These are phyloP conservation scores for Abrostola tripartita DNA, from an alignment of 2,888 invertebrate genomes.

Conservation along the genomic window DNA sequence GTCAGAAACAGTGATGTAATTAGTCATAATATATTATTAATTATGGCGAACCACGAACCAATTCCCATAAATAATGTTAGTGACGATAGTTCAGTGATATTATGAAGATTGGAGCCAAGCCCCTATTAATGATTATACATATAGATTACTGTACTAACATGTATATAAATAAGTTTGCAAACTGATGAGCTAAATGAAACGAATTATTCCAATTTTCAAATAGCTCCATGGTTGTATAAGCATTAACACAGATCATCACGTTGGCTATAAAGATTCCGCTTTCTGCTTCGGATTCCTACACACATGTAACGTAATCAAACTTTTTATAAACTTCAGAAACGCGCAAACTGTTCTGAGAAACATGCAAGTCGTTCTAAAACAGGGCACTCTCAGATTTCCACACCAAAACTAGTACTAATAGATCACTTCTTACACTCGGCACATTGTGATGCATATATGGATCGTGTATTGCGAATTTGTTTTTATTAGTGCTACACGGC, in stretches of 20 bases:
- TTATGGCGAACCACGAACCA: slow-evolving; percentile 34
- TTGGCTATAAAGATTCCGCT: slow-evolving; percentile 43
- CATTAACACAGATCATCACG: slow-evolving; percentile 40
- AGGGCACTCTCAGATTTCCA: slow-evolving; percentile 56
- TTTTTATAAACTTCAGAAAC: slow-evolving; percentile 52
- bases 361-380: slow-evolving; percentile 48
- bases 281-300: slow-evolving; percentile 48
- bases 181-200: slow-evolving; percentile 17
- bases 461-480: slow-evolving; percentile 47
- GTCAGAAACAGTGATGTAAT: slow-evolving; percentile 48
- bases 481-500: slow-evolving; percentile 51
- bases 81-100: slow-evolving; percentile 11
- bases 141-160: slow-evolving; percentile 12
- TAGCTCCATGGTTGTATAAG: slow-evolving; percentile 32
- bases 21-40: slow-evolving; percentile 41
- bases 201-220: slow-evolving; percentile 40
- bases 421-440: slow-evolving; percentile 50
- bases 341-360: slow-evolving; percentile 51
- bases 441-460: slow-evolving; percentile 62
- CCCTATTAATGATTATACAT: slow-evolving; percentile 25
- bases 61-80: slow-evolving; percentile 30
- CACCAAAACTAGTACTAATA: slow-evolving; percentile 59
- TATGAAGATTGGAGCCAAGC: slow-evolving; percentile 14
- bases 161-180: slow-evolving; percentile 19
- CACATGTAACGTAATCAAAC: slow-evolving; percentile 50